These are phyloP conservation scores for Oryzias sinensis DNA, from an alignment of 2,797 vertebrate species.

Conservation along the genomic window DNA sequence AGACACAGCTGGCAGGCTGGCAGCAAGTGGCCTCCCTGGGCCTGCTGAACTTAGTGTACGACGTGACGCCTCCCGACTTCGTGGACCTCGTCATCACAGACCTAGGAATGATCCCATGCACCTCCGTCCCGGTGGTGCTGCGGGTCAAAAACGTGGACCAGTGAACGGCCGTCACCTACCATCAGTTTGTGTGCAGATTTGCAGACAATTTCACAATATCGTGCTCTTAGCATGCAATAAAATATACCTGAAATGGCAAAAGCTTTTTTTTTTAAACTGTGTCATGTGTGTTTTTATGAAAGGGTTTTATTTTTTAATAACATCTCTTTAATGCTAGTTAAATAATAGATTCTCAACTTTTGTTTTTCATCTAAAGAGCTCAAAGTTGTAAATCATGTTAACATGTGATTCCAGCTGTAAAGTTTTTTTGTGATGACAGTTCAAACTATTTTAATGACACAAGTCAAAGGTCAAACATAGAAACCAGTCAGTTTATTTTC, in stretches of 20 bases:
- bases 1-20: slow-evolving; percentile 84
- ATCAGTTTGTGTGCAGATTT: slow-evolving; percentile 24
- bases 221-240: slow-evolving; percentile 77
- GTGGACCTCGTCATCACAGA: slow-evolving; percentile 98
- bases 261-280: slow-evolving; percentile 57
- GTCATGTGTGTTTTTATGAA: slow-evolving; percentile 42
- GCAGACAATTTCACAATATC: slow-evolving; percentile 46
- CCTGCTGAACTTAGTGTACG: slow-evolving; percentile 94
- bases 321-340: too few relatives aligned
- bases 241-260: slow-evolving; percentile 72
- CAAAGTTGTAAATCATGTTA: too few relatives aligned
- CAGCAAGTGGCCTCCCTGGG: slow-evolving; percentile 81
- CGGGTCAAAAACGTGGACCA: slow-evolving; percentile 95
- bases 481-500: too few relatives aligned
- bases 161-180: slow-evolving; percentile 53
- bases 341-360: too few relatives aligned
- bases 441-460: too few relatives aligned
- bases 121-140: slow-evolving; percentile 95
- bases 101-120: slow-evolving; percentile 98
- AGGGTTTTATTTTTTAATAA: not conserved
- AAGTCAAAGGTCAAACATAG: too few relatives aligned
- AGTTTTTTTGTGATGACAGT: too few relatives aligned
- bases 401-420: too few relatives aligned
- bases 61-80: slow-evolving; percentile 93
- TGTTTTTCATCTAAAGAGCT: too few relatives aligned